Conservation (phyloP, 2,797 vertebrate genomes). For the Vireo griseus region DNA sequence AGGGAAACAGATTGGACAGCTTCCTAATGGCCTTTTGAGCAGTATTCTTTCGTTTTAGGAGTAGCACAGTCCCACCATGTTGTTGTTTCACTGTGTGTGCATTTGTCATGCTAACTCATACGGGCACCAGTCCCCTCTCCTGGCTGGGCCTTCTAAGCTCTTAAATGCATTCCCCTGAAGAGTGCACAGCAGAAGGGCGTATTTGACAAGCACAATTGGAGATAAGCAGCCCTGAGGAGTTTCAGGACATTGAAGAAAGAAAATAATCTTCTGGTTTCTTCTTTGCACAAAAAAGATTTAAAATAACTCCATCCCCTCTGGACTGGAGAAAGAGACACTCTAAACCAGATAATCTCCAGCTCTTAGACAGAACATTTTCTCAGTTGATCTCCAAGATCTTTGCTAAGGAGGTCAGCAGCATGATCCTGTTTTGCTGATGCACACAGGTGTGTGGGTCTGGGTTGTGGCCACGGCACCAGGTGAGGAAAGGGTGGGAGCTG, state of each 20-base stretch:
- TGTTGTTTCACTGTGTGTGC: not conserved
- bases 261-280: conserved; percentile 59
- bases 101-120: not conserved
- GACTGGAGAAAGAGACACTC: conserved; percentile 45
- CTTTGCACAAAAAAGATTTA: conserved; percentile 36
- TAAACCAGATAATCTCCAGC: conserved; percentile 60
- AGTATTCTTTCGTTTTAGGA: not conserved
- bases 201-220: conserved; percentile 64
- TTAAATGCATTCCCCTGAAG: conserved; percentile 52
- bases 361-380: conserved; percentile 43
- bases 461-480: not conserved
- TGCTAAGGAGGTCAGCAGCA: conserved; percentile 16
- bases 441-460: not conserved
- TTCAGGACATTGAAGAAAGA: conserved; percentile 53
- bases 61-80: not conserved
- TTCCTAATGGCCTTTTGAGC: not conserved
- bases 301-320: conserved; percentile 43
- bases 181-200: conserved; percentile 21
- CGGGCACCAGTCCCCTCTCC: not conserved
- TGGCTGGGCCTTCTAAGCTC: conserved; percentile 47
- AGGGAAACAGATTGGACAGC: not conserved
- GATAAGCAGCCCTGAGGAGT: conserved; percentile 60
- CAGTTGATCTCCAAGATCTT: conserved; percentile 45
- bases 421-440: not conserved
- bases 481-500: not conserved